Evolutionary conservation across 2,113 vertebrate species (phyloP).

Genomic region (Lynx canadensis): DNA sequence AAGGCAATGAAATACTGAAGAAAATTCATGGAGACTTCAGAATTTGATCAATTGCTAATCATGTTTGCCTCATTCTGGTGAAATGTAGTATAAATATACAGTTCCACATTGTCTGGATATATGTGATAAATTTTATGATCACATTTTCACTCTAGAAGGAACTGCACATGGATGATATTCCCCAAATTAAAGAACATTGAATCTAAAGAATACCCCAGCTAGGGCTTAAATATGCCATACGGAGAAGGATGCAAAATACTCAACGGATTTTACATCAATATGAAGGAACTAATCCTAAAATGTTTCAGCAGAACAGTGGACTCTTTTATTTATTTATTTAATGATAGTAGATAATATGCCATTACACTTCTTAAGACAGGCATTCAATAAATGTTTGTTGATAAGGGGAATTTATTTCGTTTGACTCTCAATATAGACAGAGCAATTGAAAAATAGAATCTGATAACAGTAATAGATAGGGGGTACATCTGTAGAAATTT

Average conservation of each 20-base stretch:
- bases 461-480: not conserved
- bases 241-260: not conserved
- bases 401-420: not conserved
- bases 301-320: not conserved
- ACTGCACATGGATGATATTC: not conserved
- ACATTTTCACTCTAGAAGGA: not conserved
- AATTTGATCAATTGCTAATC: not conserved
- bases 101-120: not conserved
- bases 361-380: slow-evolving; percentile 18
- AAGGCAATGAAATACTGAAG: not conserved
- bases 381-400: not conserved
- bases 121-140: not conserved
- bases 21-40: not conserved
- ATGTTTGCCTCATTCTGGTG: not conserved
- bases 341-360: not conserved
- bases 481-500: not conserved
- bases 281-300: not conserved
- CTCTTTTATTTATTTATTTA: not conserved
- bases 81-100: not conserved
- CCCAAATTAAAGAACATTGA: not conserved
- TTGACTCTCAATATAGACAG: slow-evolving; percentile 10
- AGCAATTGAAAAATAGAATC: not conserved
- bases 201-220: not conserved
- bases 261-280: not conserved
- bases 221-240: not conserved